These are phyloP conservation scores for Scytalopus superciliaris DNA, from an alignment of 2,113 vertebrate species.

Conservation along the genomic window DNA sequence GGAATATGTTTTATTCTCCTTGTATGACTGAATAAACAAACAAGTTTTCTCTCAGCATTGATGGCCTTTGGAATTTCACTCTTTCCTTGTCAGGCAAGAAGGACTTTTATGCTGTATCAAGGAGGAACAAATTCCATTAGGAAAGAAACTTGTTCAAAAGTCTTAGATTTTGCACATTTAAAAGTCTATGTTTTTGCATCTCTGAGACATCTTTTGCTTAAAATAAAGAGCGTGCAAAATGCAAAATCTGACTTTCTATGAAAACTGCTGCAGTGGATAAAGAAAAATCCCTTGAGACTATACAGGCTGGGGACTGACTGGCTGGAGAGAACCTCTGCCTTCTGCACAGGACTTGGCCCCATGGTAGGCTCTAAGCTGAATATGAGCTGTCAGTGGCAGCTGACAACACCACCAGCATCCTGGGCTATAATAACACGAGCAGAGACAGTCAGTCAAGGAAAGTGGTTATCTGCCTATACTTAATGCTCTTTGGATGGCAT, in stretches of 20 bases:
- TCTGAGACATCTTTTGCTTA: neutral
- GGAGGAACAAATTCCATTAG: neutral
- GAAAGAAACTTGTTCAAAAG: neutral
- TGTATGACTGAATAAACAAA: rapidly evolving
- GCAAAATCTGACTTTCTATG: neutral
- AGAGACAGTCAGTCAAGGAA: neutral
- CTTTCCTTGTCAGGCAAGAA: neutral
- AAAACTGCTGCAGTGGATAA: neutral
- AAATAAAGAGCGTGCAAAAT: neutral
- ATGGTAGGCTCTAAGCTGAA: neutral
- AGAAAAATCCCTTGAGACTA: neutral
- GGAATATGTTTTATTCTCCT: neutral
- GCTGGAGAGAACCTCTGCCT: neutral
- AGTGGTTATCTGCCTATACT: neutral
- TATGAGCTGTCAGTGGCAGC: neutral
- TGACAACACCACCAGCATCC: neutral
- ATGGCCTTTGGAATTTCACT: neutral
- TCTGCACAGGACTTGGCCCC: neutral
- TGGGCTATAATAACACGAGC: neutral
- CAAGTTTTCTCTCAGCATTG: neutral
- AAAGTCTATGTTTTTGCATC: neutral
- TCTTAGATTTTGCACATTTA: neutral
- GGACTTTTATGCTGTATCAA: neutral
- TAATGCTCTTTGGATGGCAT: neutral
- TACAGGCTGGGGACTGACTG: neutral